phyloP scores from a whole-genome alignment of 2,888 invertebrate species.

The Zeuzera pyrina region DNA sequence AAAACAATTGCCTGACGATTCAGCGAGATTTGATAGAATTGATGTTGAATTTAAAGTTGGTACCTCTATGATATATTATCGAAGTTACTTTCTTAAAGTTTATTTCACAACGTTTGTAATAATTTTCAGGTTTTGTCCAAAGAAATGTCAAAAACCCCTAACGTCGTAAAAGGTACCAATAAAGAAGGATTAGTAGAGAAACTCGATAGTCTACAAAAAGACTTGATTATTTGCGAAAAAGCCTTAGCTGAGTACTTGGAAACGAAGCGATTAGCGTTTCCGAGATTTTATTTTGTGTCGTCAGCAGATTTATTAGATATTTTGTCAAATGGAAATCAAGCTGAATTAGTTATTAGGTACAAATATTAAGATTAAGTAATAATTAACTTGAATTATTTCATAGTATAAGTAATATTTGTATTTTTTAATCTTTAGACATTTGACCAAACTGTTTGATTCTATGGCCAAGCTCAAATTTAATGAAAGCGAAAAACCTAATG shows the following conservation, averaged over 20 bases:
- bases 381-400: not conserved
- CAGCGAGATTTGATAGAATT: constrained; percentile 91
- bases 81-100: not conserved
- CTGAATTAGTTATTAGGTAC: constrained; percentile 81
- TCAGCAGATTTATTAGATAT: constrained; percentile 96
- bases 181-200: constrained; percentile 84
- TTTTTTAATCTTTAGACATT: constrained; percentile 76
- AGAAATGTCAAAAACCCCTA: constrained; percentile 86
- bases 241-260: constrained; percentile 97
- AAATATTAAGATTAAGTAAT: not conserved
- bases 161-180: constrained; percentile 94
- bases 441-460: constrained; percentile 96
- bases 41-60: constrained; percentile 90
- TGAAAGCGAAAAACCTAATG: constrained; percentile 70
- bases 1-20: constrained; percentile 94
- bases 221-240: constrained; percentile 94
- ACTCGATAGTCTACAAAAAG: constrained; percentile 87
- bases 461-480: constrained; percentile 90
- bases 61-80: not conserved
- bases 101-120: not conserved
- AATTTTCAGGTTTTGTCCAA: constrained; percentile 75
- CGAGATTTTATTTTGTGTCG: constrained; percentile 96
- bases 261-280: constrained; percentile 96
- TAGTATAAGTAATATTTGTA: not conserved
- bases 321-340: constrained; percentile 95